These are phyloP conservation scores for Aphaenogaster rudis DNA, from an alignment of 1,140 invertebrate genomes.

Conservation along the genomic window DNA sequence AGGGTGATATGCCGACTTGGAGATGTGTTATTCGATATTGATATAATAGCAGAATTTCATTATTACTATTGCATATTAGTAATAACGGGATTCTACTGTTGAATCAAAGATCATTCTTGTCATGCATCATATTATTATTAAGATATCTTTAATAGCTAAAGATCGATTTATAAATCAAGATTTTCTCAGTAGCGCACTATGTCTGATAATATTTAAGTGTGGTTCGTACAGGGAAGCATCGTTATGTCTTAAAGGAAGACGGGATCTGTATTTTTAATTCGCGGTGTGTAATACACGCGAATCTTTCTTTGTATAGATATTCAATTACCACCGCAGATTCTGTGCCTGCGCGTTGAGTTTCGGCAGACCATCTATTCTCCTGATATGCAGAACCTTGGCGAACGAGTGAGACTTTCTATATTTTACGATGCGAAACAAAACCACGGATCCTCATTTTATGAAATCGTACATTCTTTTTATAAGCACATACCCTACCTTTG, in stretches of 20 bases:
- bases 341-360: neutral
- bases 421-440: conserved; percentile 17
- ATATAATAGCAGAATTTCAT: conserved; percentile 13
- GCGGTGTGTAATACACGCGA: neutral
- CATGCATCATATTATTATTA: conserved; percentile 1
- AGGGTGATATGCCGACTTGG: neutral
- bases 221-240: neutral
- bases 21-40: conserved; percentile 9
- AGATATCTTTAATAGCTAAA: neutral
- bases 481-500: conserved; percentile 52
- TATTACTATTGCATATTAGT: neutral
- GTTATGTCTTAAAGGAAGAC: neutral
- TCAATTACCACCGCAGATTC: neutral
- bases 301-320: conserved; percentile 7
- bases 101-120: conserved; percentile 17
- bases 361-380: neutral
- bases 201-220: conserved; percentile 2
- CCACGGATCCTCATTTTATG: conserved; percentile 15
- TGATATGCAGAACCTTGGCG: neutral
- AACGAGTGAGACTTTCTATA: neutral
- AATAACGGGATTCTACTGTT: neutral
- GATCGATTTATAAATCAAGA: conserved; percentile 11
- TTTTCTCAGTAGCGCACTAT: conserved; percentile 3
- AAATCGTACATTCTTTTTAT: conserved; percentile 22
- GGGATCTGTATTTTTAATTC: neutral